Base-by-base conservation (phyloP, 2,888 invertebrate genomes). In the Caenorhabditis sp. region DNA sequence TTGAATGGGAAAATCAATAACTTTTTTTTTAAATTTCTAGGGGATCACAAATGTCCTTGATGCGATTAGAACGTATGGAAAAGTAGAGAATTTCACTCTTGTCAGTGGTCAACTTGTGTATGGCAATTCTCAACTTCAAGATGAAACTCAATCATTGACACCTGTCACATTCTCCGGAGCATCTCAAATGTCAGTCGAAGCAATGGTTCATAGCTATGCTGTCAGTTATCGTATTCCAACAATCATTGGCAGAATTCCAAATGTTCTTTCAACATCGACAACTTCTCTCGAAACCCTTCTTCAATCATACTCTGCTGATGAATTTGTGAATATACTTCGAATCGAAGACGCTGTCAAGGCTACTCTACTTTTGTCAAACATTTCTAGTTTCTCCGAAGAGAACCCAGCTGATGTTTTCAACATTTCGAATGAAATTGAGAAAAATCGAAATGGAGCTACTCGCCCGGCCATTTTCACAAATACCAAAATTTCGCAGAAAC, bases 151-250 rank as follows among this genome's bases (percentile, higher is more conserved):
- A 52, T 69, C 73, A 0, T 56, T 76, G 36, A 52, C 61, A 12
- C 82, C 82, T 0, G 38, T 66, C 3, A 61, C 63, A 14, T 70
- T 81, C 43, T 31, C 58, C 5, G 82, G 80, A 10, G 73, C 83
- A 2, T 75, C 80, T 14, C 68, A 77, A 59, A 78, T 82, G 72
- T 71, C 75, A 12, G 74, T 70, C 23, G 84, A 84, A 54, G 82
- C 84, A 2, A 81, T 84, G 76, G 71, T 76, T n/a, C 83, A 84
- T 58, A 80, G 81, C 26, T 84, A 84, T 59, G 81, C 82, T 17
- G 75, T 84, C 20, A 78, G 80, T 58, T 84, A 84, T 70, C 74
- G 80, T 27, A 64, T 81, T 31, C 80, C 83, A 31, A 70, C 78
- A 8, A 74, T 70, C 12, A 81, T 82, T 52, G 80, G 70, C 38